A percentile compares a stretch with the other conserved stretches of the same genome.
phyloP scores from a whole-genome alignment of 2,113 vertebrate species.

The Rhinolophus ferrumequinum region DNA sequence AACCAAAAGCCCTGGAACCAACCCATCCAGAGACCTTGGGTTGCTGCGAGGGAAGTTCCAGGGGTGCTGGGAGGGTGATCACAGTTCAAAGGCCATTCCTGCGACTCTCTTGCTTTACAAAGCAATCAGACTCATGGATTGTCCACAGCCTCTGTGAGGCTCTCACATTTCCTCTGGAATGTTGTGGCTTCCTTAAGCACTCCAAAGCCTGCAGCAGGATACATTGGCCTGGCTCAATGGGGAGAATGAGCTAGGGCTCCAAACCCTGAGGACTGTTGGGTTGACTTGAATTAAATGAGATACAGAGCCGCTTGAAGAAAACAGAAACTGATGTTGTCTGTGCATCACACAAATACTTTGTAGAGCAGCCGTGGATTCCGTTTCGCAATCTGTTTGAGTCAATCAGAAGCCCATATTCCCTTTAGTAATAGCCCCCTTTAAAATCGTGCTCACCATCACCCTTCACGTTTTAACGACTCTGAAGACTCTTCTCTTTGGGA shows the following conservation, averaged over 20 bases:
- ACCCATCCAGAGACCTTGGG: neutral
- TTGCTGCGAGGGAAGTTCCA: neutral
- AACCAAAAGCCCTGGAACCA: neutral
- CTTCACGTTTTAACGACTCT: neutral
- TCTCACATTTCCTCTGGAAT: neutral
- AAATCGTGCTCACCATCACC: neutral
- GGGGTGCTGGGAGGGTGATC: neutral
- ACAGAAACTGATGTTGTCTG: neutral
- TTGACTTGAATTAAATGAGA: neutral
- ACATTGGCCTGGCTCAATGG: neutral
- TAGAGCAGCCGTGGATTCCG: neutral
- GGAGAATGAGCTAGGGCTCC: neutral
- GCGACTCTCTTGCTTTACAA: neutral
- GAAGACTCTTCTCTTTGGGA: neutral
- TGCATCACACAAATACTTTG: neutral
- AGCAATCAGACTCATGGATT: neutral
- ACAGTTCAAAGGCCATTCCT: neutral
- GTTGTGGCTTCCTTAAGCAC: neutral
- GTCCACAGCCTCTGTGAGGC: neutral
- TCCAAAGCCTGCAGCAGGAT: neutral
- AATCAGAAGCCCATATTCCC: neutral
- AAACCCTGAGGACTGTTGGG: neutral
- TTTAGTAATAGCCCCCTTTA: neutral
- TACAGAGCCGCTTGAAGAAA: neutral
- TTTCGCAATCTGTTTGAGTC: neutral